A percentile compares a stretch with the other conserved stretches of the same genome.
phyloP scores from a whole-genome alignment of 2,888 invertebrate species.

The Cephus nigrinus region DNA sequence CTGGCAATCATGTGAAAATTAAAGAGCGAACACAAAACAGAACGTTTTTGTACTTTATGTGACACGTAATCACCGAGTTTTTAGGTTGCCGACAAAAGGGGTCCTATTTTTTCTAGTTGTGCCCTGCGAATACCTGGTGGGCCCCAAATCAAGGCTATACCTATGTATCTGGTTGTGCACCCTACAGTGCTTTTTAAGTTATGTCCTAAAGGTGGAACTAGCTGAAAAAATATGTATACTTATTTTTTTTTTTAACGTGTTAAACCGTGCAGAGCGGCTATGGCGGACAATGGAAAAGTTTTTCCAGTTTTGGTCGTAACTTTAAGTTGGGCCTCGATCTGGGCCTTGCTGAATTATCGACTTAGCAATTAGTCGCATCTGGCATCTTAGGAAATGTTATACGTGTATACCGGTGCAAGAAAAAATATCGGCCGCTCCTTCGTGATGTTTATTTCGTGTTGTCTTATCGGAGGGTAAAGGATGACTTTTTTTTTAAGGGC shows the following conservation, averaged over 20 bases:
- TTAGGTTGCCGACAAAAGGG: slow-evolving; percentile 35
- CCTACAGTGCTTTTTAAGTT: slow-evolving; percentile 38
- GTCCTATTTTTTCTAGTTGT: background rate
- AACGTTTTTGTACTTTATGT: slow-evolving; percentile 55
- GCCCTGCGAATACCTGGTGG: slow-evolving; percentile 2
- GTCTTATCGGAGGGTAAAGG: background rate
- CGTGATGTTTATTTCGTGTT: background rate
- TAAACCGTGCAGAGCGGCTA: slow-evolving; percentile 22
- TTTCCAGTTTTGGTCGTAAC: slow-evolving; percentile 35
- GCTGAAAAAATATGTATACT: slow-evolving; percentile 14
- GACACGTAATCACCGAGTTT: slow-evolving; percentile 50
- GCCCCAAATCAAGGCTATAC: background rate
- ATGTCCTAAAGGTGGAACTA: slow-evolving; percentile 42
- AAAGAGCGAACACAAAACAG: slow-evolving; percentile 42
- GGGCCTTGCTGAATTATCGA: slow-evolving; percentile 13
- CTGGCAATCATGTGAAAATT: slow-evolving; percentile 32
- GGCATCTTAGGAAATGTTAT: background rate
- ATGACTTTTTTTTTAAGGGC: background rate
- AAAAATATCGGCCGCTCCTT: background rate
- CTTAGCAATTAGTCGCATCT: slow-evolving; percentile 9
- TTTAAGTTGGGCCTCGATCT: slow-evolving; percentile 11
- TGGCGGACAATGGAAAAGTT: slow-evolving; percentile 28
- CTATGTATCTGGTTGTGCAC: background rate
- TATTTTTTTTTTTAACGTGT: slow-evolving; percentile 15
- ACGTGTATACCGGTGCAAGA: background rate